Base-by-base conservation (phyloP, 2,113 vertebrate genomes). In the Poeciliopsis turrubarensis region DNA sequence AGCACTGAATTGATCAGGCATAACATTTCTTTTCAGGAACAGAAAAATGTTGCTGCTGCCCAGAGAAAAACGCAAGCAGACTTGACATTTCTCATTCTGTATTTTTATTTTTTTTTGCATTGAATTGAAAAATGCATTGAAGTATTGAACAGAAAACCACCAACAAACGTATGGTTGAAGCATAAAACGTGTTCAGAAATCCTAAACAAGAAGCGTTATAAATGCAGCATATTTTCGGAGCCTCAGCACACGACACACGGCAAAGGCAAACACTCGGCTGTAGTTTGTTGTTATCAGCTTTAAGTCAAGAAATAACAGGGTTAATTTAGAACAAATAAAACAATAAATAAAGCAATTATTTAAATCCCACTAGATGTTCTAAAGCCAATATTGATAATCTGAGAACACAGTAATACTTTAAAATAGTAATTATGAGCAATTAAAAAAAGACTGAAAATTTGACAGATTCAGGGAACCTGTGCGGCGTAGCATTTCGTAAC, bases 401-500 rank as follows among this genome's bases (percentile, higher is more conserved):
- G 4, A 7, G 19, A 51, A 51, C 0, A 17, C 44, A 17, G 19
- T 17, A 51, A 7, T 22, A 19, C 19, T 54, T 54, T 25, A 19
- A 22, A 22, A 22, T 54, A 19, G 19, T 22, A 9, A 19, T 51
- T 51, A 19, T 22, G 15, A 1, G 19, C 47, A 51, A 51, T 22
- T 51, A 8, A 32, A 32, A 54, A 54, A 25, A 19, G 2, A 25
- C 17, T 22, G 51, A 19, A 8, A 54, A 54, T 75, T 8, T 0
- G 2, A 13, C 44, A 69, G 41, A 26, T 71, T 67, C 26, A 29
- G 60, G 57, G 63, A 70, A 73, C 41, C 68, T 6, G 26, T 7
- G 32, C 17, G 25, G 57, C 1, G 66, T 64, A 26, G 71, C 77
- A 67, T 47, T 60, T 37, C 63, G 62, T 72, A 82, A 85, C 81